Percentiles rank a stretch among this genome's conserved stretches.
phyloP scores from a whole-genome alignment of 2,888 invertebrate genomes.

The Eupithecia dodoneata region DNA sequence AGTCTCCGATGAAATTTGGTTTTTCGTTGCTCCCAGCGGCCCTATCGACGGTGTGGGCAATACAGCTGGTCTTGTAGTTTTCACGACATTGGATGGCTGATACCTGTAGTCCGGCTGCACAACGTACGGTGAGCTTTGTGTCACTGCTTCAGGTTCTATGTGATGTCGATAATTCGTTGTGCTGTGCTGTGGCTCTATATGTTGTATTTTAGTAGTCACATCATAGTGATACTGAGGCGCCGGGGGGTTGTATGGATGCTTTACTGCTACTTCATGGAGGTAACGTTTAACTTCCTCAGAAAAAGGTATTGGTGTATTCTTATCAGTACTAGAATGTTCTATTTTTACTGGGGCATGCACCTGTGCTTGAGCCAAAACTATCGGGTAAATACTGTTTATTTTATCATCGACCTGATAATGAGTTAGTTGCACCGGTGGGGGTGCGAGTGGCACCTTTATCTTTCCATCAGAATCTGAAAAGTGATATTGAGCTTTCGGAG shows the following conservation, averaged over 20 bases:
- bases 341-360: conserved; percentile 17
- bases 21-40: conserved; percentile 16
- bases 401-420: conserved; percentile 20
- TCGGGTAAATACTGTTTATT: conserved; percentile 16
- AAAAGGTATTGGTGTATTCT: conserved; percentile 22
- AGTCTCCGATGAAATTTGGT: conserved; percentile 53
- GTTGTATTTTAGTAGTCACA: conserved; percentile 36
- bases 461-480: conserved; percentile 21
- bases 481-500: conserved; percentile 24
- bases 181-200: conserved; percentile 52
- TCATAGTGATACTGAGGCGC: conserved; percentile 31
- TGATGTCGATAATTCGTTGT: conserved; percentile 20
- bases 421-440: conserved; percentile 15
- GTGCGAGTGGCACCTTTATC: conserved; percentile 15
- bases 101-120: conserved; percentile 58
- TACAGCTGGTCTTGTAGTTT: conserved; percentile 67
- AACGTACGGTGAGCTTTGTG: conserved; percentile 42
- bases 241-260: conserved; percentile 23
- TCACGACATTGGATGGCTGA: conserved; percentile 58
- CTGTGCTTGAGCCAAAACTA: neutral
- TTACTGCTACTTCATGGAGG: conserved; percentile 29
- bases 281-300: conserved; percentile 30
- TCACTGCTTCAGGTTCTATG: conserved; percentile 45
- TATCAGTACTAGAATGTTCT: conserved; percentile 16
- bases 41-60: conserved; percentile 61